Base-by-base conservation (phyloP, 2,888 invertebrate genomes). In the Tinea semifulvella region DNA sequence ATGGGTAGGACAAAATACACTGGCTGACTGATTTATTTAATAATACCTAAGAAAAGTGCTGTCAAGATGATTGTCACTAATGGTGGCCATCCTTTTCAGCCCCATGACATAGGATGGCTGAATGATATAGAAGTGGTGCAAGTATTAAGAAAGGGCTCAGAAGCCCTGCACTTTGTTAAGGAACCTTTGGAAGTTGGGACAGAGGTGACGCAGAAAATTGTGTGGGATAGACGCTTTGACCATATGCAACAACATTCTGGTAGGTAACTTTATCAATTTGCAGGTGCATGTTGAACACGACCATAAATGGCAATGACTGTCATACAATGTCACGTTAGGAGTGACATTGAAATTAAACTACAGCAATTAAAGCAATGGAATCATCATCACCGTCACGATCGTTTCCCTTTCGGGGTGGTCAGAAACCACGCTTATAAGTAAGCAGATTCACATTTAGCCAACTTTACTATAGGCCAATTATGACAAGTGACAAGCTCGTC, bases 211-310 rank as follows among this genome's bases (percentile, higher is more conserved):
- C 85, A 90, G 58, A 73, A 62, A 17, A 61, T 94, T 3, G 85
- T 94, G 62, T 95, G 94, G 94, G 66, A 82, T 0, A 80, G 93
- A 47, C 75, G 94, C 43, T 87, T 91, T 61, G 94, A 94, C 63
- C 92, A 94, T 59, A 95, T 94, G 94, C 94, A 94, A 60, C 94
- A 94, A 58, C 94, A 95, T 77, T 91, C 94, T 57, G 91, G 91
- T 88, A 61, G 42, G 27, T 42, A 22, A 5, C 8, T 7, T 22
- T 22, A 7, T 22, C 8, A 8, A 22, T 7, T 8, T 22, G 25
- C 8, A 22, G 25, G 25, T 22, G 8, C 8, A n/a, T n/a, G n/a
- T n/a, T n/a, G n/a, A n/a, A n/a, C n/a, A n/a, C n/a, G n/a, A n/a
- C n/a, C n/a, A n/a, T 22, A 22, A 22, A 7, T 22, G 5, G 25